A percentile compares a stretch with the other conserved stretches of the same genome.
phyloP scores from a whole-genome alignment of 2,113 vertebrate species.

The Mugil cephalus region DNA sequence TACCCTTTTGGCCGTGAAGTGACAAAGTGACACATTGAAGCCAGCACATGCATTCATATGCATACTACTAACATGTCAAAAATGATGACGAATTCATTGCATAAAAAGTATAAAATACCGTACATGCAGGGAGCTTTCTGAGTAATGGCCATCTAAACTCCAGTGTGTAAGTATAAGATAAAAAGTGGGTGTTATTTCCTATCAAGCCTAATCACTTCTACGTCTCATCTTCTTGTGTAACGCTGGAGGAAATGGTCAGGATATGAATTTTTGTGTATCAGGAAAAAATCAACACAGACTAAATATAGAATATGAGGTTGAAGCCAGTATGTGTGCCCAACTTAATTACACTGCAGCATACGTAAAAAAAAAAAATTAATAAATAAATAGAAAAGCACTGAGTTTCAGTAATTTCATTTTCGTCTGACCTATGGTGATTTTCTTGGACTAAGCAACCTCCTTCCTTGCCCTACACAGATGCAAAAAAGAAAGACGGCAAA shows the following conservation, averaged over 20 bases:
- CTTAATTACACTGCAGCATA: not conserved
- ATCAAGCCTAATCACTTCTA: constrained; percentile 3
- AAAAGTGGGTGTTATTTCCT: constrained; percentile 19
- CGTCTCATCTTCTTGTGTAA: not conserved
- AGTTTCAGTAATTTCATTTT: constrained; percentile 12
- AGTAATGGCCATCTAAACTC: not conserved
- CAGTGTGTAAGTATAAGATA: constrained; percentile 4
- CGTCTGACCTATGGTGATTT: constrained; percentile 21
- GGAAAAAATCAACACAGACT: constrained; percentile 13
- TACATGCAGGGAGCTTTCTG: not conserved
- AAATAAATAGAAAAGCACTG: no score
- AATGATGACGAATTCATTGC: no score
- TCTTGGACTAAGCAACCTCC: constrained; percentile 15
- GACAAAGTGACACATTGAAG: constrained; percentile 44
- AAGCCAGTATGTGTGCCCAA: not conserved
- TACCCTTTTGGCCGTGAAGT: not conserved
- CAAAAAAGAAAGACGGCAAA: constrained; percentile 4
- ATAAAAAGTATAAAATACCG: not conserved
- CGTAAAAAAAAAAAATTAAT: no score
- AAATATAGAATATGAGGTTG: not conserved
- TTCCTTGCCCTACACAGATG: not conserved
- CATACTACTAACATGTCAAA: no score
- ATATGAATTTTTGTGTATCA: constrained; percentile 4
- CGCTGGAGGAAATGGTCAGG: constrained; percentile 4
- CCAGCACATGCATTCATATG: not conserved